Conservation (phyloP, 2,888 invertebrate species). For the Andrena fulva region DNA sequence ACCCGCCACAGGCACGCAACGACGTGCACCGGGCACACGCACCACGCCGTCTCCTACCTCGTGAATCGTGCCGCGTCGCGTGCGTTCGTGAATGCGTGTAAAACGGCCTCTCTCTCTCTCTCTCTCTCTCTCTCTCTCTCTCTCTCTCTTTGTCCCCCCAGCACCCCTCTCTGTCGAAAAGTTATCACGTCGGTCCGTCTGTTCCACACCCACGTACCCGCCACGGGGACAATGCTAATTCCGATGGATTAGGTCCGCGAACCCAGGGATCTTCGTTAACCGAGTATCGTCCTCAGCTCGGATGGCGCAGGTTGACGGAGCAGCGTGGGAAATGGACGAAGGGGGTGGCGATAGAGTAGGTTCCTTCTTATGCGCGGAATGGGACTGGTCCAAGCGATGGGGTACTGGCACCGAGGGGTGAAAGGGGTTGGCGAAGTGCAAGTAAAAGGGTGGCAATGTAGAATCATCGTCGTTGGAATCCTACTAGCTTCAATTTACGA, state of each 20-base stretch:
- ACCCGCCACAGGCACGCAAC: slow-evolving; percentile 60
- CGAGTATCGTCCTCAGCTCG: neutral
- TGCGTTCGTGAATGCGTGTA: slow-evolving; percentile 72
- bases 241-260: slow-evolving; percentile 61
- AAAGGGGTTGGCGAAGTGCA: too few species aligned
- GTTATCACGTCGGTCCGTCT: slow-evolving; percentile 59
- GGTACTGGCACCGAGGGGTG: too few species aligned
- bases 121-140: neutral
- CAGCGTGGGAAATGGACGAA: neutral
- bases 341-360: too few species aligned
- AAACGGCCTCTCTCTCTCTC: slow-evolving; percentile 43
- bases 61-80: slow-evolving; percentile 69
- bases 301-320: slow-evolving; percentile 1
- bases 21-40: slow-evolving; percentile 68
- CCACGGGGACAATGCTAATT: slow-evolving; percentile 64
- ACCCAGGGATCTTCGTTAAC: slow-evolving; percentile 39
- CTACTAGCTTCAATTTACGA: too few species aligned
- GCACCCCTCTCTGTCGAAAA: slow-evolving; percentile 45
- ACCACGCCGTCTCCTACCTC: slow-evolving; percentile 49
- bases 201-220: slow-evolving; percentile 64
- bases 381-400: too few species aligned
- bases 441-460: too few species aligned
- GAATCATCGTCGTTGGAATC: too few species aligned
- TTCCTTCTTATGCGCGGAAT: too few species aligned
- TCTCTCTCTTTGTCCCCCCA: neutral